phyloP scores from a whole-genome alignment of 2,797 vertebrate species.

The Spondyliosoma cantharus region DNA sequence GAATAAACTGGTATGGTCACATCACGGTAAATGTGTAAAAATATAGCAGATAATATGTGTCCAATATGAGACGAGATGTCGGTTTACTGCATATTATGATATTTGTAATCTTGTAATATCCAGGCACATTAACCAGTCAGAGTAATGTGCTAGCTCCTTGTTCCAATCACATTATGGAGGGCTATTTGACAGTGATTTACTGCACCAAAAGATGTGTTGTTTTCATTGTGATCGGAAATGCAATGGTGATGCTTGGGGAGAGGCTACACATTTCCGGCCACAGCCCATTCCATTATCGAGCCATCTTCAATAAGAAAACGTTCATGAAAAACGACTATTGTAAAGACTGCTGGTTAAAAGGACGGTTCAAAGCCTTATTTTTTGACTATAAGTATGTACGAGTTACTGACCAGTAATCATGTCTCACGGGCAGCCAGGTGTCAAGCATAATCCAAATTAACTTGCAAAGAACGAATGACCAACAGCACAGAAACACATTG shows the following conservation, averaged over 20 bases:
- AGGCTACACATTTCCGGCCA: slow-evolving; percentile 9
- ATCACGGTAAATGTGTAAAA: background rate
- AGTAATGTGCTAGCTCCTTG: slow-evolving; percentile 32
- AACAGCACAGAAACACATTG: background rate
- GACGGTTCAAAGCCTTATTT: background rate
- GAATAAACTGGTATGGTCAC: background rate
- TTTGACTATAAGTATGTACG: background rate
- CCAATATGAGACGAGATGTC: background rate
- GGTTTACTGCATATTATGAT: slow-evolving; percentile 10
- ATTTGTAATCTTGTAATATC: slow-evolving; percentile 22
- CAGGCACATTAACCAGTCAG: slow-evolving; percentile 16
- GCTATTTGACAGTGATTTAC: slow-evolving; percentile 37
- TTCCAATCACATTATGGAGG: slow-evolving; percentile 33
- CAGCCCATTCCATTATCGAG: slow-evolving; percentile 6
- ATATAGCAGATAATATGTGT: background rate
- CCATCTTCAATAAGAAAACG: background rate
- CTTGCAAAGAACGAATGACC: background rate
- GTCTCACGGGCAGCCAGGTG: background rate
- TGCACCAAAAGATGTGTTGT: slow-evolving; percentile 18
- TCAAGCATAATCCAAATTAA: background rate
- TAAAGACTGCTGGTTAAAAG: background rate
- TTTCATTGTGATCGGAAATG: background rate
- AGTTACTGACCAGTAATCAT: background rate
- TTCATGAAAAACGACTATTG: background rate
- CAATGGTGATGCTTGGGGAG: background rate